phyloP scores from a whole-genome alignment of 2,888 invertebrate species.

The Pecten maximus region DNA sequence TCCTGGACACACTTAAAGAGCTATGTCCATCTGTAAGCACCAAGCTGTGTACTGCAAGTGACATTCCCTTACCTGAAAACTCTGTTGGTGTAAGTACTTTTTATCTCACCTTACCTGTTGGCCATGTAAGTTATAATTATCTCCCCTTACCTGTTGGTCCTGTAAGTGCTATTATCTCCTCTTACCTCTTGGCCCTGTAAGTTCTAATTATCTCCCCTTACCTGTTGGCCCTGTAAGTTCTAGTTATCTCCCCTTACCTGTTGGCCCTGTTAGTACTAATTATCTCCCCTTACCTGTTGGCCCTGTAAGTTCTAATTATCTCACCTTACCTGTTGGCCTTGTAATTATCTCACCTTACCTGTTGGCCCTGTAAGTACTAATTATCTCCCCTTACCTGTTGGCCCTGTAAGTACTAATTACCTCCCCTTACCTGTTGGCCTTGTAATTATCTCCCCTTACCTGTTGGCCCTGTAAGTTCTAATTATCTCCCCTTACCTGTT shows the following conservation, averaged over 20 bases:
- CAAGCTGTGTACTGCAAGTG: slow-evolving; percentile 58
- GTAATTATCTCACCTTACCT: neutral
- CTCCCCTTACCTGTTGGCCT: neutral
- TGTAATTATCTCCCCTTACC: neutral
- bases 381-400: neutral
- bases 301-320: too few relatives aligned
- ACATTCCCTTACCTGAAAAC: slow-evolving; percentile 61
- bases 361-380: neutral
- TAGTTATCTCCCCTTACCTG: neutral
- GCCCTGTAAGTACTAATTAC: neutral
- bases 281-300: neutral
- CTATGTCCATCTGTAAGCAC: slow-evolving; percentile 60
- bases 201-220: neutral
- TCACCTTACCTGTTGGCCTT: neutral
- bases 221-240: neutral
- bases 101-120: neutral
- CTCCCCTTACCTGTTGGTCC: neutral
- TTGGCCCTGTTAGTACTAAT: neutral
- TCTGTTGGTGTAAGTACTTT: slow-evolving; percentile 59
- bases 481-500: neutral
- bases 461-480: neutral
- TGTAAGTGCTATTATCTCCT: neutral
- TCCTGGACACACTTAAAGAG: slow-evolving; percentile 58
- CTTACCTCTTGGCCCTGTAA: neutral
- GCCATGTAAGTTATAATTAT: neutral